These are phyloP conservation scores for Aphaenogaster rudis DNA, from an alignment of 1,140 invertebrate species.

Conservation along the genomic window DNA sequence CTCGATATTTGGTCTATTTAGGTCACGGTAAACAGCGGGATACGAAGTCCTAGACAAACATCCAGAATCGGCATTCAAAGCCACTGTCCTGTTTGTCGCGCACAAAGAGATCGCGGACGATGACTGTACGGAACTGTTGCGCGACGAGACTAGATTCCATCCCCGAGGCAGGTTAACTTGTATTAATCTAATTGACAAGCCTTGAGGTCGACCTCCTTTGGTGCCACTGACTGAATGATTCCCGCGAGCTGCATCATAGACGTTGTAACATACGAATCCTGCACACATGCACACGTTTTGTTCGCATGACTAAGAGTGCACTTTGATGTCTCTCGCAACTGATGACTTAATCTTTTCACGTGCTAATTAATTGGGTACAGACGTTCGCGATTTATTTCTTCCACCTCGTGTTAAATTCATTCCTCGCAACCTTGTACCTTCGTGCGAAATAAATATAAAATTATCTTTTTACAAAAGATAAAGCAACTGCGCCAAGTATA, in stretches of 20 bases:
- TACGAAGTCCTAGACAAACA: conserved; percentile 22
- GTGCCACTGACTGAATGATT: conserved; percentile 53
- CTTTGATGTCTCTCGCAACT: conserved; percentile 28
- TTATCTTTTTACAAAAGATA: too few relatives aligned
- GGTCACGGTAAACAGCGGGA: conserved; percentile 37
- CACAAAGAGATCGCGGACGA: conserved; percentile 38
- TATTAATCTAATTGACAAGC: conserved; percentile 71
- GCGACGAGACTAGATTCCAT: conserved; percentile 40
- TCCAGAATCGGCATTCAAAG: conserved; percentile 18
- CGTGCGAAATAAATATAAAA: not conserved
- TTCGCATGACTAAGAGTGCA: conserved; percentile 9
- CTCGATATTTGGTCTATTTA: conserved; percentile 30
- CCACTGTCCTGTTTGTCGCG: not conserved
- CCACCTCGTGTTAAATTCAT: not conserved
- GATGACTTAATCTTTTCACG: not conserved
- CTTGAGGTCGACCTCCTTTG: conserved; percentile 68
- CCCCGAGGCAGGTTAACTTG: conserved; percentile 41
- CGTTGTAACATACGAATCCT: conserved; percentile 12
- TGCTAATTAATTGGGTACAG: conserved; percentile 29
- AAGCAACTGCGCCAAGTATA: too few relatives aligned
- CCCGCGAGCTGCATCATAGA: conserved; percentile 2
- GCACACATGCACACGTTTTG: too few relatives aligned
- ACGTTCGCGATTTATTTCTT: not conserved
- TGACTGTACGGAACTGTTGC: conserved; percentile 29
- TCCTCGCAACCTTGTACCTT: not conserved